Base-by-base conservation (phyloP, 1,140 invertebrate genomes). In the Panulirus ornatus region DNA sequence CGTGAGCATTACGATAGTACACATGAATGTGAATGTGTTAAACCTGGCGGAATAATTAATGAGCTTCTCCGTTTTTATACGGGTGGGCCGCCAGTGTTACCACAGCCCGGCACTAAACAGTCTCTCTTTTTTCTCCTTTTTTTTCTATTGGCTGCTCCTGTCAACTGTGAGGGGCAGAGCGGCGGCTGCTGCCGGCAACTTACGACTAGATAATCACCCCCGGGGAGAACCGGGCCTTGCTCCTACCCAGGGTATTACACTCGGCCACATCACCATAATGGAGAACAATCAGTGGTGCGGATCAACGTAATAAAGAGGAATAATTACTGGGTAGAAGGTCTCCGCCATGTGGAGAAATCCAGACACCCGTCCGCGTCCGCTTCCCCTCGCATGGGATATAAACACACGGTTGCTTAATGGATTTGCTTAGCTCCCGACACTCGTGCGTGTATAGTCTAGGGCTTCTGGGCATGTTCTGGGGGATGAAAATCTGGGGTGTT, bases 31-130 rank as follows among this genome's bases (percentile, higher is more conserved):
- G 66, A 84, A 84, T 84, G 83, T 34, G 83, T 84, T 70, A 71
- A 84, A 84, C 83, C 83, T 84, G 66, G 66, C 34, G 83, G 83
- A 84, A 84, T 84, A 84, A 84, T 71, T 84, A 84, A 84, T 42
- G 83, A 84, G 66, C 22, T n/a, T 70, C 70, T 36, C 0, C 36
- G 30, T 73, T 73, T 84, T 47, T 84, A 44, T 47, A 9, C 44
- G 40, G 8, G 6, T 2, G 40, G 75, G 6, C 75, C 36, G 44
- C 27, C 75, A 78, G 75, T 78, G 75, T 47, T 78, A 44, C 75
- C 40, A 78, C 40, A 47, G 75, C 44, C 40, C 19, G 1, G 75
- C 30, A 44, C 44, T 47, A 27, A 66, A 30, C 58, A 5, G 14
- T 11, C 44, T 11, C 58, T 5, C 11, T 5, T 66, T 30, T 30